Percentiles rank a stretch among this genome's conserved stretches.
phyloP scores from a whole-genome alignment of 92 coral and sea anemone genomes.

The Palythoa grandis region DNA sequence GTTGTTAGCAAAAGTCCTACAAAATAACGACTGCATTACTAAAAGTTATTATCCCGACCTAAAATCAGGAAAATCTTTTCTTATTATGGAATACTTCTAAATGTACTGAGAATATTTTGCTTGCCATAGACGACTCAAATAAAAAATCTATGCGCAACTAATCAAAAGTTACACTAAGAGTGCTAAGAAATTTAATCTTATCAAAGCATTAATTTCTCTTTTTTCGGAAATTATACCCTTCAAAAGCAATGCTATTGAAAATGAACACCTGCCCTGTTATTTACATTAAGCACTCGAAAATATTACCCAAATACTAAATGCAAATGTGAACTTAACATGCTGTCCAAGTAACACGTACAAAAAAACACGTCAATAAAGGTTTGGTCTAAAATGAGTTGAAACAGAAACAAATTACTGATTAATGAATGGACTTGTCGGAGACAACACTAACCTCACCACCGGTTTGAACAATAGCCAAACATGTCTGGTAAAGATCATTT shows the following conservation, averaged over 20 bases:
- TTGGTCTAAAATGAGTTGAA: constrained; percentile 12
- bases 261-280: constrained; percentile 20
- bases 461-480: background rate
- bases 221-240: background rate
- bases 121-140: no score
- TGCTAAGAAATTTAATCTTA: constrained; percentile 6
- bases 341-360: background rate
- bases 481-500: background rate
- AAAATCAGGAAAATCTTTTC: background rate
- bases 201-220: background rate
- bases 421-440: background rate
- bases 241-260: constrained; percentile 1
- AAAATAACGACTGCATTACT: background rate
- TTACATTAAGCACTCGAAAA: constrained; percentile 25
- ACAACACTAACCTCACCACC: background rate
- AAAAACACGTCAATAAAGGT: background rate
- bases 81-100: background rate
- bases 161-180: background rate
- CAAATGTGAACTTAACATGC: constrained; percentile 16
- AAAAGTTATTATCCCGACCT: background rate
- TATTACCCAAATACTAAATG: constrained; percentile 17
- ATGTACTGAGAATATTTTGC: background rate
- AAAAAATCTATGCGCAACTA: background rate
- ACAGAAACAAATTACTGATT: constrained; percentile 23
- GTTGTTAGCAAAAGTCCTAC: background rate